These are phyloP conservation scores for Pecten maximus DNA, from an alignment of 2,888 invertebrate species.

Conservation along the genomic window DNA sequence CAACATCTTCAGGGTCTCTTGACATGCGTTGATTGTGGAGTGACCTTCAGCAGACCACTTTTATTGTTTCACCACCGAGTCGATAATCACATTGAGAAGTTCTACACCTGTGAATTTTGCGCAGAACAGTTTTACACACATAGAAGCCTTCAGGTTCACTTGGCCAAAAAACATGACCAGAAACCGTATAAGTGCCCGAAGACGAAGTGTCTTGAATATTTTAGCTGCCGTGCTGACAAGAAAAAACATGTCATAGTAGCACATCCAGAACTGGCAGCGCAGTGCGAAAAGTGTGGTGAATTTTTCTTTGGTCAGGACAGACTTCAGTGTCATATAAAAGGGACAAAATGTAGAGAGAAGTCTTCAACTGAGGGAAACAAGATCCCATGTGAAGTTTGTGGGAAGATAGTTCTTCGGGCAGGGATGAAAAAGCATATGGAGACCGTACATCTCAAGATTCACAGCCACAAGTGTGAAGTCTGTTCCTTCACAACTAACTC, in stretches of 20 bases:
- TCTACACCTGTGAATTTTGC: slow-evolving; percentile 15
- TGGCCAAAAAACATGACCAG: background rate
- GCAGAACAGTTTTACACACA: background rate
- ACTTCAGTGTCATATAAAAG: background rate
- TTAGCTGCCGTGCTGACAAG: background rate
- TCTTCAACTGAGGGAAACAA: background rate
- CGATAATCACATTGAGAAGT: background rate
- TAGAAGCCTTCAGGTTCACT: background rate
- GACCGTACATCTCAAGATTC: slow-evolving; percentile 55
- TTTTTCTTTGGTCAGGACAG: background rate
- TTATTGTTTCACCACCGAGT: background rate
- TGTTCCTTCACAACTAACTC: slow-evolving; percentile 57
- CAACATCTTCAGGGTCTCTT: background rate
- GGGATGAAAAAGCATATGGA: slow-evolving; percentile 54
- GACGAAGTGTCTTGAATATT: background rate
- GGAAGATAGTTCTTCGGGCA: background rate
- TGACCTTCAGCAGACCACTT: background rate
- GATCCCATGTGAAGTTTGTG: background rate
- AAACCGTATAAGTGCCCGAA: background rate
- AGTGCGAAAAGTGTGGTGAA: background rate
- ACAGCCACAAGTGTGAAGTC: slow-evolving; percentile 56
- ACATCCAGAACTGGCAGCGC: background rate
- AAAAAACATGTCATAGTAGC: background rate
- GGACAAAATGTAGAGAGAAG: background rate
- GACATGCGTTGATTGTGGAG: background rate